Evolutionary conservation across 2,888 invertebrate genomes (phyloP), one percentile per base, ranked within the genome.

Genomic region (Dicyrtomina minuta): DNA sequence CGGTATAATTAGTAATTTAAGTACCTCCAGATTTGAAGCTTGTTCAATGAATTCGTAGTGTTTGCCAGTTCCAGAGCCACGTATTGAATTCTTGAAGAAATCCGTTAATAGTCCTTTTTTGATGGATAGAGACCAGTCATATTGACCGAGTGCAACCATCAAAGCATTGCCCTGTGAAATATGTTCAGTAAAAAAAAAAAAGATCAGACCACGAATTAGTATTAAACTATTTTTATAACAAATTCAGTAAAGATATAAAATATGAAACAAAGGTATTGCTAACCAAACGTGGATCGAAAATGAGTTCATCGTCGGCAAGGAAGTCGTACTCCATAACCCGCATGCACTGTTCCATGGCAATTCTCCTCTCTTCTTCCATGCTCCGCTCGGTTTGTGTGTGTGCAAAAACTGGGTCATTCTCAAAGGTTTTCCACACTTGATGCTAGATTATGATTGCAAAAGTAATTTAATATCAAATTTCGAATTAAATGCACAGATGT

Each of bases 271-370:
- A 46, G 13, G 13, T 43, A 43, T 43, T 43, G 8, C 8, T 43
- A 10, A 46, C 46, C 46, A 46, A 17, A 8, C 46, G 46, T 17
- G 75, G 70, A 64, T 77, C 73, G 12, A 70, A 71, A n/a, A 74
- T 67, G 1, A 75, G 61, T 39, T 75, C 73, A 5, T 49, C 74
- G 49, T 74, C 79, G 0, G 86, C 82, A 20, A 87, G 77, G 64
- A 90, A 85, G 44, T 88, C 83, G 79, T 89, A 87, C 76, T 88
- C 86, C 79, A 86, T 86, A 17, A 90, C 80, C n/a, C 86, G 83
- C 75, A 89, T 87, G 82, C 86, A 85, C 74, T 87, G 83, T 78
- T 86, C 85, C 27, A 85, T 84, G 0, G 83, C 75, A 84, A 84
- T 90, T 79, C 85, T 20, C 20, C 55, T 20, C 3, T 13, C 61